phyloP scores from a whole-genome alignment of 30 jellyfish, hydroid and myxozoan species.

The Phacellophora camtschatica region DNA sequence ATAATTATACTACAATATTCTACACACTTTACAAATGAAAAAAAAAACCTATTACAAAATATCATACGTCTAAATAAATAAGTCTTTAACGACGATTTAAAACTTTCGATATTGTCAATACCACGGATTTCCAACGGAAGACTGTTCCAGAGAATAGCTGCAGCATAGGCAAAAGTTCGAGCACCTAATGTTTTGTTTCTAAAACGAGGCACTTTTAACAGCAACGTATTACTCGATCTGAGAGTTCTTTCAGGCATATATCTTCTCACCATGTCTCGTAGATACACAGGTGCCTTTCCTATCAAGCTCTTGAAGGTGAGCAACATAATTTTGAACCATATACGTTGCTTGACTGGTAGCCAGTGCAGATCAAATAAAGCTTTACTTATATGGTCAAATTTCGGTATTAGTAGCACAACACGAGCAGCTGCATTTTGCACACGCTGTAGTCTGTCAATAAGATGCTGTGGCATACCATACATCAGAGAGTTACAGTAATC shows the following conservation, averaged over 20 bases:
- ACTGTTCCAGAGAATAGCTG: slow-evolving; percentile 49
- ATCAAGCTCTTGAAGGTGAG: no score
- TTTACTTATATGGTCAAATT: no score
- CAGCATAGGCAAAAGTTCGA: slow-evolving; percentile 51
- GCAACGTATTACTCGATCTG: slow-evolving; percentile 54
- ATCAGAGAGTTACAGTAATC: no score
- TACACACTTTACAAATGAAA: slow-evolving; percentile 10
- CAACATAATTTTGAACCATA: no score
- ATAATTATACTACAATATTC: background rate
- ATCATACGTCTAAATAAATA: slow-evolving; percentile 27
- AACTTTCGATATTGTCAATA: slow-evolving; percentile 31
- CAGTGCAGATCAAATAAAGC: no score
- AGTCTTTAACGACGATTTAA: slow-evolving; percentile 29
- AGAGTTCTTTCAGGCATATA: slow-evolving; percentile 38
- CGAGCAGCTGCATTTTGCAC: no score
- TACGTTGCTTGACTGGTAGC: no score
- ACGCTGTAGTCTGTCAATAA: no score
- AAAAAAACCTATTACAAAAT: slow-evolving; percentile 25
- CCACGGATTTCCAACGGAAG: slow-evolving; percentile 32
- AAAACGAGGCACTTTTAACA: slow-evolving; percentile 40
- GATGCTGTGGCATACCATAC: no score
- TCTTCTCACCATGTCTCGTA: slow-evolving; percentile 44
- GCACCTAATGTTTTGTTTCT: slow-evolving; percentile 40
- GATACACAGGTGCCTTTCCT: no score
- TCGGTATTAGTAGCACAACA: no score